Evolutionary conservation across 2,113 vertebrate genomes (phyloP).

Genomic region (Chionomys nivalis): DNA sequence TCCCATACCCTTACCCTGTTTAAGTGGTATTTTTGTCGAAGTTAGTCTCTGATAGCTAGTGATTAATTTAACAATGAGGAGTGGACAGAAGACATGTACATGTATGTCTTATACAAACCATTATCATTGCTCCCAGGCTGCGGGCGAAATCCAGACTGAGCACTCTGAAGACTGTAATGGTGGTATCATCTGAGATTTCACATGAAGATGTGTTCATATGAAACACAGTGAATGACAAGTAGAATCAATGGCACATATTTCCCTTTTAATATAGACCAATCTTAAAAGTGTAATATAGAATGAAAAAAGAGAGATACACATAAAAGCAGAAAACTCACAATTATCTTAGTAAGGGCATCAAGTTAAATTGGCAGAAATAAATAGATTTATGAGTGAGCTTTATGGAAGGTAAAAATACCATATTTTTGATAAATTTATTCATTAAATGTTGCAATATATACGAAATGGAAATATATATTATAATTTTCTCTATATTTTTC

Average conservation of each 20-base stretch:
- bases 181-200: background rate
- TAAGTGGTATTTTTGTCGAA: too few relatives aligned
- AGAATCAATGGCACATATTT: background rate
- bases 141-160: background rate
- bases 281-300: background rate
- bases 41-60: too few relatives aligned
- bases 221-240: background rate
- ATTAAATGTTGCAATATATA: background rate
- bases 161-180: background rate
- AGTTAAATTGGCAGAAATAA: background rate
- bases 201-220: background rate
- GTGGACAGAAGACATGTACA: background rate
- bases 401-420: background rate
- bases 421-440: background rate
- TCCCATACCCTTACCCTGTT: too few relatives aligned
- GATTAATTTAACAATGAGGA: background rate
- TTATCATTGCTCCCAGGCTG: background rate
- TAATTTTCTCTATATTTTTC: background rate
- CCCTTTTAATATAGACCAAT: background rate
- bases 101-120: background rate
- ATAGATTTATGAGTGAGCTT: background rate
- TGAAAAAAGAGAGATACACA: background rate
- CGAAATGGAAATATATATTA: too few relatives aligned
- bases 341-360: background rate
- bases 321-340: background rate